phyloP scores from a whole-genome alignment of 2,797 vertebrate species.

The Sebastolobus alascanus region DNA sequence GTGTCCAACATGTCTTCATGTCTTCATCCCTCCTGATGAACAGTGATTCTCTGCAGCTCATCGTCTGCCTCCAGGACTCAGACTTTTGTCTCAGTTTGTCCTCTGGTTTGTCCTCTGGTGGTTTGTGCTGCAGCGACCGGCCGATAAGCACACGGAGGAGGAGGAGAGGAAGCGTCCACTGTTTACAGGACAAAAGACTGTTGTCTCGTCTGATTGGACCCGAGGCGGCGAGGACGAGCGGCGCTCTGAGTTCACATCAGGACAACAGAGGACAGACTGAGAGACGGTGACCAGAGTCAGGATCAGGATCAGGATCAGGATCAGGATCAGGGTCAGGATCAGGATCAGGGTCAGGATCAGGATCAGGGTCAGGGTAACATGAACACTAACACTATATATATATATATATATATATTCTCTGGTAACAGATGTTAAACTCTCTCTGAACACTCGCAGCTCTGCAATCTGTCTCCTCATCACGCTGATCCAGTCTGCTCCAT shows the following conservation, averaged over 20 bases:
- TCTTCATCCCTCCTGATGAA: too few species aligned
- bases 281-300: too few species aligned
- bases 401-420: too few species aligned
- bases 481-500: conserved; percentile 14
- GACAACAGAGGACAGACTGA: conserved; percentile 23
- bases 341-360: too few species aligned
- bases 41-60: background rate
- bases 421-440: conserved; percentile 23
- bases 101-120: background rate
- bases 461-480: conserved; percentile 38
- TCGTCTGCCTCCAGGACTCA: conserved; percentile 2
- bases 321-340: too few species aligned
- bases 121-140: conserved; percentile 24
- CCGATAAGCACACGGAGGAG: conserved; percentile 19
- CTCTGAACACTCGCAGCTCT: conserved; percentile 5
- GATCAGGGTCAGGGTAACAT: too few species aligned
- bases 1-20: too few species aligned
- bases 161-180: conserved; percentile 54
- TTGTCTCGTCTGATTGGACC: conserved; percentile 33
- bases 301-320: too few species aligned
- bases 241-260: conserved; percentile 6
- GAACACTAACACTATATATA: too few species aligned
- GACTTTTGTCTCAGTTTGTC: conserved; percentile 38
- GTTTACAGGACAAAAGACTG: conserved; percentile 55
- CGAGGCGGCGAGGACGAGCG: conserved; percentile 12